Conservation (phyloP, 2,888 invertebrate species). For the Cepaea hortensis region DNA sequence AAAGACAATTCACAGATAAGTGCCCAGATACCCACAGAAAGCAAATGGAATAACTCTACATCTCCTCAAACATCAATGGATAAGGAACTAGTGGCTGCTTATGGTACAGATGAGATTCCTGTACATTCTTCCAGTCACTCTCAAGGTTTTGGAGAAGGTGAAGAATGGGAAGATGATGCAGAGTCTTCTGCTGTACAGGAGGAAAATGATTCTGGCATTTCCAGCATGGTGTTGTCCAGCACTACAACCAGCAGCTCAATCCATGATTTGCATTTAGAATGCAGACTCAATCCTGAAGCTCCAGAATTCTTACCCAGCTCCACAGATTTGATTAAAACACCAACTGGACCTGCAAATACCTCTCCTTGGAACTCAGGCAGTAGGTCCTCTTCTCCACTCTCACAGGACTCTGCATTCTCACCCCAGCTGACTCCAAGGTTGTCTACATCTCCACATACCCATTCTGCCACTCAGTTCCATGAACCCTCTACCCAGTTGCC, state of each 20-base stretch:
- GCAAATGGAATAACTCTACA: constrained; percentile 18
- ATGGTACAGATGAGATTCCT: background rate
- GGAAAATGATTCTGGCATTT: constrained; percentile 48
- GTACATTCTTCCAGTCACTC: constrained; percentile 48
- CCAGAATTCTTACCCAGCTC: constrained; percentile 67
- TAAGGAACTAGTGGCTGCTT: background rate
- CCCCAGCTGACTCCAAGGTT: background rate
- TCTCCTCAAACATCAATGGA: background rate
- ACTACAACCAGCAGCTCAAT: constrained; percentile 31
- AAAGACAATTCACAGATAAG: constrained; percentile 10
- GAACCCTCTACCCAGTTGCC: constrained; percentile 2
- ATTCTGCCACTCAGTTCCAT: background rate
- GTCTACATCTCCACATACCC: constrained; percentile 1
- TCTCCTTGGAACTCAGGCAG: constrained; percentile 60
- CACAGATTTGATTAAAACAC: constrained; percentile 63
- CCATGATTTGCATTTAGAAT: constrained; percentile 54
- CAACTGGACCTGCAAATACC: constrained; percentile 59
- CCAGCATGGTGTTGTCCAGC: constrained; percentile 4
- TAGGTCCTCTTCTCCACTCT: constrained; percentile 47
- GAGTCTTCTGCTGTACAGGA: constrained; percentile 52
- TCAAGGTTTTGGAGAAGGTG: constrained; percentile 63
- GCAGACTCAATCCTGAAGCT: constrained; percentile 67
- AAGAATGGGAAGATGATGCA: constrained; percentile 64
- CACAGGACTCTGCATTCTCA: constrained; percentile 27
- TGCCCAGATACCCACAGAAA: background rate